Evolutionary conservation across 2,888 invertebrate species (phyloP).

Genomic region (Agriopis leucophaearia): DNA sequence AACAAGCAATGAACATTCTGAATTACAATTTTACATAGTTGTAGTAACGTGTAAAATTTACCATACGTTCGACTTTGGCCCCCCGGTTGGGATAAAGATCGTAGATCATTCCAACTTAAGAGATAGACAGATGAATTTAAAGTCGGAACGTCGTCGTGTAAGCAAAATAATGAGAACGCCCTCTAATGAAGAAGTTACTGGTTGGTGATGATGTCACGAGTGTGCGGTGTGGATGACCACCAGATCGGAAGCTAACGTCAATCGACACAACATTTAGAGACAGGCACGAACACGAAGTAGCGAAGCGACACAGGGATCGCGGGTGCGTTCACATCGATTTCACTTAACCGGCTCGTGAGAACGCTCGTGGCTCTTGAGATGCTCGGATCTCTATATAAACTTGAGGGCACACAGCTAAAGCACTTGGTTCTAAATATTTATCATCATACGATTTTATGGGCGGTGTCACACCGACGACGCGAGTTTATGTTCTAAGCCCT

Average conservation of each 20-base stretch:
- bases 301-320: conserved; percentile 71
- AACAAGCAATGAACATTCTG: conserved; percentile 69
- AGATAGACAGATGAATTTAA: conserved; percentile 54
- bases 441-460: conserved; percentile 35
- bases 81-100: conserved; percentile 40
- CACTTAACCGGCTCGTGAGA: conserved; percentile 39
- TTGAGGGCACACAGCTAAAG: conserved; percentile 57
- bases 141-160: conserved; percentile 51
- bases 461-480: conserved; percentile 45
- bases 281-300: conserved; percentile 64
- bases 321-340: conserved; percentile 62
- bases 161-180: conserved; percentile 64
- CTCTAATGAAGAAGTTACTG: conserved; percentile 54
- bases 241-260: conserved; percentile 73
- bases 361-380: conserved; percentile 33
- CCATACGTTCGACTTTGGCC: conserved; percentile 42
- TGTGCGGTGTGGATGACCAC: conserved; percentile 63
- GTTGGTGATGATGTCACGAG: conserved; percentile 51
- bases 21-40: conserved; percentile 79
- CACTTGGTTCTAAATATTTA: conserved; percentile 41
- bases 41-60: conserved; percentile 66
- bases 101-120: conserved; percentile 55
- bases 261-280: conserved; percentile 72
- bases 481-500: conserved; percentile 24
- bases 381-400: conserved; percentile 41